Base-by-base conservation (phyloP, 92 coral and sea anemone genomes). In the Parazoanthus darwini region DNA sequence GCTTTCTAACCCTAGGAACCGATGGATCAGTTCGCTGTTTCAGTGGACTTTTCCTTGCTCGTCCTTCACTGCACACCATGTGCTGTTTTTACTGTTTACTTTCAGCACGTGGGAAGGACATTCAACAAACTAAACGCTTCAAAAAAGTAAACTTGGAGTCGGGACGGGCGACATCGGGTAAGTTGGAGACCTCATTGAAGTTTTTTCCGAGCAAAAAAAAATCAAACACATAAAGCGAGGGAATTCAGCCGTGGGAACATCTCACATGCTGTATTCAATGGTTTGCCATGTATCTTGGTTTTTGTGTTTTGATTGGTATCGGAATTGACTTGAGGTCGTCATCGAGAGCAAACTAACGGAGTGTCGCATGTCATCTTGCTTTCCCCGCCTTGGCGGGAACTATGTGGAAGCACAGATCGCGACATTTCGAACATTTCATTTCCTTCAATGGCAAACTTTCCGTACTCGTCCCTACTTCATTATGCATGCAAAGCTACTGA, bases 41-140 rank as follows among this genome's bases (percentile, higher is more conserved):
- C 42, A 39, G 42, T 37, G 29, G 83, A 20, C 18, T 10, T 3
- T 63, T 63, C 0, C 16, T 0, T 72, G 85, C 85, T 80, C 54
- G 33, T 56, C 85, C 85, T 80, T 80, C 72, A 33, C 22, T 80
- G 85, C 46, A 54, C 29, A 51, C 71, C 85, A 80, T 22, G n/a
- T 80, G 71, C 68, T 80, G 85, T 80, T 80, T 80, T 80, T 56
- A 18, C 43, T 16, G 71, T 80, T 80, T 80, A 80, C 85, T 80
- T 80, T 80, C 85, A 80, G 85, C 43, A 25, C 58, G 85, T 54
- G 85, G 71, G 44, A 38, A n/a, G 85, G 75, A 76, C 43, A 29
- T 33, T 23, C 44, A 8, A 38, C 37, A 23, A 35, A 4, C 14
- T 6, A 16, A 35, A 68, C 6, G 1, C 1, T 5, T 29, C 6